Evolutionary conservation across 2,888 invertebrate genomes (phyloP), one percentile per base, ranked within the genome.

Genomic region (Bembecia ichneumoniformis): DNA sequence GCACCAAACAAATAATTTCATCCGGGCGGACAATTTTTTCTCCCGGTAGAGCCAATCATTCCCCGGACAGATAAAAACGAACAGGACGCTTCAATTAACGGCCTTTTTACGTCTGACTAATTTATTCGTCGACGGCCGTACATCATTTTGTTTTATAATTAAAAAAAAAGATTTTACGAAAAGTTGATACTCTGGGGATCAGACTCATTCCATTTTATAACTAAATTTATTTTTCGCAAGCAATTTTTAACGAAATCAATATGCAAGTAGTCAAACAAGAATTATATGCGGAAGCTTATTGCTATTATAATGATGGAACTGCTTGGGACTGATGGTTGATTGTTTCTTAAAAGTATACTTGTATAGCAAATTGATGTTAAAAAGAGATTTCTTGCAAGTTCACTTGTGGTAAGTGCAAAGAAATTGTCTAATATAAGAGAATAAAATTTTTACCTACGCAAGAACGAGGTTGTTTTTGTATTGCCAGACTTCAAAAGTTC

Each of bases 31-130:
- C 40, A 13, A 40, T 40, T 40, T 14, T 40, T 40, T 40, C 20
- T 20, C 14, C 40, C 40, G 13, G 40, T 40, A 40, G 5, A 40
- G 40, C 40, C 40, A 40, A 40, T 40, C 40, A 40, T 40, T 40
- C 40, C 40, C 40, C 40, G n/a, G 13, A 14, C 40, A 13, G 40
- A 40, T 40, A 40, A 40, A 40, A 40, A 40, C 40, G 40, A 40
- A 40, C 40, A 40, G 40, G 13, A 40, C 58, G 35, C 55, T 57
- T 52, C 63, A 64, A 63, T 64, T 59, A 59, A 64, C 55, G 55
- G 50, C 51, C 53, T 53, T 60, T 58, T 63, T 56, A 59, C 58
- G 56, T 55, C 44, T 50, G 56, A 56, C 52, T 58, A 55, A 55
- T 56, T 55, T 57, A 54, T 47, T 47, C 40, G n/a, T 40, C n/a